A percentile compares a stretch with the other conserved stretches of the same genome.
Evolutionary conservation across 2,113 vertebrate species (phyloP).

Genomic region (Peromyscus polionotus): DNA sequence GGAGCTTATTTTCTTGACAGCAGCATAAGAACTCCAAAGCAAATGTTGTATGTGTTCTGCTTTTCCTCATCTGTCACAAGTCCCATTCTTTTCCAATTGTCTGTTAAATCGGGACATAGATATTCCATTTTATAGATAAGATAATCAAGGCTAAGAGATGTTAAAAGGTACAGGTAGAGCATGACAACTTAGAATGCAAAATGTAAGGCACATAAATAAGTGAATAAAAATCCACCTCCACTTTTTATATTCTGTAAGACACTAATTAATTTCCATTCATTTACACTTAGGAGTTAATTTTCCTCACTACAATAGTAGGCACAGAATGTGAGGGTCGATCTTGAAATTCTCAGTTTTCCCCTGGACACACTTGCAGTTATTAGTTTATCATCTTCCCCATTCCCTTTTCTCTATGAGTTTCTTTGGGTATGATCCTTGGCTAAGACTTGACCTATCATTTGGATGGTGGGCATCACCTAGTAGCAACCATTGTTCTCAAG

Average conservation of each 20-base stretch:
- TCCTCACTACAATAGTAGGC: not conserved
- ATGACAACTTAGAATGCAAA: not conserved
- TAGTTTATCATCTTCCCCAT: not conserved
- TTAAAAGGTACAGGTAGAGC: not conserved
- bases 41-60: not conserved
- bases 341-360: not conserved
- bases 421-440: not conserved
- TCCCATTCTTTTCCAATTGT: not conserved
- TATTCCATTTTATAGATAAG: not conserved
- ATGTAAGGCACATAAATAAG: not conserved
- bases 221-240: not conserved
- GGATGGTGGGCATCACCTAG: not conserved
- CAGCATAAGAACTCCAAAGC: not conserved
- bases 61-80: not conserved
- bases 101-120: not conserved
- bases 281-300: slow-evolving; percentile 7
- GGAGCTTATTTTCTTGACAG: not conserved
- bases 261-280: not conserved
- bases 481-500: fast-evolving
- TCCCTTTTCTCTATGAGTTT: not conserved
- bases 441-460: not conserved
- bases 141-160: not conserved
- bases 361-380: not conserved
- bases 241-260: not conserved
- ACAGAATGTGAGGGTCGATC: not conserved